A percentile compares a stretch with the other conserved stretches of the same genome.
These are phyloP conservation scores for Elachura formosa DNA, from an alignment of 2,113 vertebrate genomes.

Conservation along the genomic window DNA sequence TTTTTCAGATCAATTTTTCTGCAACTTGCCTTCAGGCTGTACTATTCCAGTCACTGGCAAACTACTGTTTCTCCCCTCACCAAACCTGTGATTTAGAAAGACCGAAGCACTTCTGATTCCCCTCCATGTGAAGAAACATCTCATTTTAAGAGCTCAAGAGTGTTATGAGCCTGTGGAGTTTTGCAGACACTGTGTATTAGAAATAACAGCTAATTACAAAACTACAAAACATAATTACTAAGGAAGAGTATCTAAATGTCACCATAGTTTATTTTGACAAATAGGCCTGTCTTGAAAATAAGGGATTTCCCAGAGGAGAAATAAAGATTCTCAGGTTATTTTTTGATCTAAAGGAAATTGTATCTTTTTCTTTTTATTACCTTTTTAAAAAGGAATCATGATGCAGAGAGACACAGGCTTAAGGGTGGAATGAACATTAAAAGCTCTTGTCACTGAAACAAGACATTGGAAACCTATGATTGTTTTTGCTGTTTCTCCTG, in stretches of 20 bases:
- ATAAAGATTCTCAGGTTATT: background rate
- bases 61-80: background rate
- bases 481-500: background rate
- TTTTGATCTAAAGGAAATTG: conserved; percentile 28
- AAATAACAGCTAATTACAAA: conserved; percentile 47
- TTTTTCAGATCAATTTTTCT: background rate
- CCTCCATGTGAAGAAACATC: background rate
- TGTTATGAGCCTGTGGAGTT: background rate
- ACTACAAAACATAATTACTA: conserved; percentile 24
- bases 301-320: background rate
- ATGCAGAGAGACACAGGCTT: background rate
- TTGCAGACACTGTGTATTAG: background rate
- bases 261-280: conserved; percentile 6
- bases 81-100: conserved; percentile 9
- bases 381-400: conserved; percentile 9
- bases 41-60: background rate
- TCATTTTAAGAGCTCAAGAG: background rate
- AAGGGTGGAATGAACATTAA: conserved; percentile 14
- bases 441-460: background rate
- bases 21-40: background rate
- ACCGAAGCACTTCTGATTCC: background rate
- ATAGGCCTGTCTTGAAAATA: background rate
- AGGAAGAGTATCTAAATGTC: conserved; percentile 24
- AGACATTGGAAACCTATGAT: background rate
- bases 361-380: background rate